Base-by-base conservation (phyloP, 2,797 vertebrate genomes). In the Chelmon rostratus region DNA sequence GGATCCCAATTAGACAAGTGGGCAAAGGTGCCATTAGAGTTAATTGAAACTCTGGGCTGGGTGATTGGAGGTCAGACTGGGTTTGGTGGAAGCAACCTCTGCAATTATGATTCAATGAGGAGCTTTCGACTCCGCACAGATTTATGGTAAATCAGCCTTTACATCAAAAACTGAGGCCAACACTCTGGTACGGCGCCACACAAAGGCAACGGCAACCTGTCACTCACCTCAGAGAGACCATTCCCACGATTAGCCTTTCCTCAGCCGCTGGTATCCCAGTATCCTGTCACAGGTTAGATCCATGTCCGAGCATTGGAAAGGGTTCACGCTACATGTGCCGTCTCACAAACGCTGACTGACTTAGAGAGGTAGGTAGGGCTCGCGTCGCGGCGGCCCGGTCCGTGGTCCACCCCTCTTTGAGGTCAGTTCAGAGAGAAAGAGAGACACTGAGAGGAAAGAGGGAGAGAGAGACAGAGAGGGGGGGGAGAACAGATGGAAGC, bases 231-330 rank as follows among this genome's bases (percentile, higher is more conserved):
- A 70, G 64, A 86, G 76, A 87, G 83, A 86, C 70, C 76, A 83
- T 88, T 87, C 64, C 86, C 84, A 73, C 38, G 5, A 58, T 80
- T 79, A 87, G 76, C 88, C 76, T 65, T 77, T 73, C 69, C 81
- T 87, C 80, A 68, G 79, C 65, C 19, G 56, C 54, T 72, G 59
- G 65, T 86, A 72, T 87, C 87, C 81, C 79, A 86, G 88, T 89
- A 92, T 95, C 89, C 90, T 79, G 78, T 83, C 84, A 78, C 77
- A 70, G 73, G 87, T 93, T 93, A 95, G 79, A 93, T 94, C 95
- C 95, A 95, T 95, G 83, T 89, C 91, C 75, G n/a, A 65, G 72
- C 58, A 46, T 84, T 52, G 28, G 33, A 73, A 73, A 68, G 67
- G 46, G 87, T 76, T 72, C 57, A 76, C 54, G 40, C 70, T 53